Evolutionary conservation across 2,113 vertebrate species (phyloP).

Genomic region (Stictonetta naevosa): DNA sequence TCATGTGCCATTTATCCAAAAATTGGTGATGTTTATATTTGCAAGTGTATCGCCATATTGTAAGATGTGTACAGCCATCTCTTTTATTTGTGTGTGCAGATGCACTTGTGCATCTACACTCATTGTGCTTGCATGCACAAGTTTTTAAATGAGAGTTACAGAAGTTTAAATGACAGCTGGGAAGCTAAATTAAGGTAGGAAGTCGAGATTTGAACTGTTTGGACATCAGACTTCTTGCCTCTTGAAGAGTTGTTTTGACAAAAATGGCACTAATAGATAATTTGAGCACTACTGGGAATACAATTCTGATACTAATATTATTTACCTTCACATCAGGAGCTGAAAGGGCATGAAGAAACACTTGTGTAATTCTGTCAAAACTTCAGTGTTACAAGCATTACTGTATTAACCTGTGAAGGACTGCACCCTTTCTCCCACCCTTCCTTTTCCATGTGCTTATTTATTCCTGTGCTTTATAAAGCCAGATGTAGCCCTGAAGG

Average conservation of each 20-base stretch:
- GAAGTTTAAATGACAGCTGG: not conserved
- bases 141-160: not conserved
- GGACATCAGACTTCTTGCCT: not conserved
- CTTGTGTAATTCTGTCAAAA: not conserved
- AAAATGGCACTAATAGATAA: not conserved
- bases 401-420: not conserved
- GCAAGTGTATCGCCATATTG: not conserved
- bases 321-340: not conserved
- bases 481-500: slow-evolving; percentile 1
- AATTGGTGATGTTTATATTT: not conserved
- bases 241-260: not conserved
- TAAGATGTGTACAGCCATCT: not conserved
- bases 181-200: not conserved
- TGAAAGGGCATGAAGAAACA: not conserved
- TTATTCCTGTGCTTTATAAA: not conserved
- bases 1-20: not conserved
- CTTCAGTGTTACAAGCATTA: not conserved
- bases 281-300: not conserved
- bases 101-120: not conserved
- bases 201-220: not conserved
- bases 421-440: not conserved
- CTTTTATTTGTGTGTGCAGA: not conserved
- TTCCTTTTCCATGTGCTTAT: slow-evolving; percentile 39
- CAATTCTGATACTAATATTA: not conserved
- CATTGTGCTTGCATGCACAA: not conserved